Evolutionary conservation across 2,113 vertebrate genomes (phyloP), one percentile per base, ranked within the genome.

Genomic region (Caranx ignobilis): DNA sequence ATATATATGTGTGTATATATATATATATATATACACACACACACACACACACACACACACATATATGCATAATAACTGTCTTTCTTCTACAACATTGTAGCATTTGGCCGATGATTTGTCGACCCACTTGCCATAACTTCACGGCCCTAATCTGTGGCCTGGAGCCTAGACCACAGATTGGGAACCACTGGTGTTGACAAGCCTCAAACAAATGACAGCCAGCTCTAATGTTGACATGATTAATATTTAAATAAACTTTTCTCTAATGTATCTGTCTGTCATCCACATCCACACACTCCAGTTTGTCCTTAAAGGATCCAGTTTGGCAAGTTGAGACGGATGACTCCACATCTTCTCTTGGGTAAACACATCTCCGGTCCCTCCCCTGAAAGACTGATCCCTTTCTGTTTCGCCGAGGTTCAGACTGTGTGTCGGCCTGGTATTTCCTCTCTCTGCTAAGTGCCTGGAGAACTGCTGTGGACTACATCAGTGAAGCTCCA

Each of bases 321-420:
- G 26, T 26, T 26, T 26, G 26, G 26, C 1, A 3, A 6, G 26
- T 48, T 43, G 15, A 57, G 10, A 63, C 15, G 19, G 34, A 50
- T 1, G 4, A 66, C 5, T 26, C 18, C 21, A 60, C 35, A 15
- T 48, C 56, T 26, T 43, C 56, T 60, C 10, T 34, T 12, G 3
- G 21, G 56, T 39, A 59, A 74, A 83, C 6, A 64, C 4, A 47
- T 43, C 11, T 65, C n/a, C 6, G 31, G n/a, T 64, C 59, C 41
- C 32, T 60, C 45, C 10, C 32, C 12, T 32, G 26, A 18, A 66
- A n/a, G 21, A 64, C 32, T n/a, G 56, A 26, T 54, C 9, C 6
- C 47, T 48, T 43, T 11, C 63, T 66, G 48, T 47, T 59, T 61
- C 15, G 54, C 5, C 48, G 18, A 71, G 13, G 60, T 57, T 32